Evolutionary conservation across 2,888 invertebrate genomes (phyloP).

Genomic region (Athripsodes cinereus): DNA sequence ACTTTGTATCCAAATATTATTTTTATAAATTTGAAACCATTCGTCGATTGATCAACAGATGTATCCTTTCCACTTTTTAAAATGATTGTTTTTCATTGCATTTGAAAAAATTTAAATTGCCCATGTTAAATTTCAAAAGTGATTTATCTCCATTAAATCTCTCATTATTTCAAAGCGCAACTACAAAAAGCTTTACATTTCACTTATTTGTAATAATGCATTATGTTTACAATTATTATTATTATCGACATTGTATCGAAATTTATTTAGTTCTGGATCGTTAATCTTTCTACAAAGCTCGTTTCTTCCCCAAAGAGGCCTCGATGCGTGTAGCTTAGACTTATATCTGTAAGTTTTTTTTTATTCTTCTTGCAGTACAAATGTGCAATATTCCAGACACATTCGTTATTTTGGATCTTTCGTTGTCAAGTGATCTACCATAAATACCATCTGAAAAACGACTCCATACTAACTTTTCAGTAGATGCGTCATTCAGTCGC

Average conservation of each 20-base stretch:
- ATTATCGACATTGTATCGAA: background rate
- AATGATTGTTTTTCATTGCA: too few relatives aligned
- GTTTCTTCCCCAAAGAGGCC: background rate
- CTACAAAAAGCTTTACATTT: background rate
- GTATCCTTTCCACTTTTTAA: too few relatives aligned
- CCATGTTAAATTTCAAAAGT: background rate
- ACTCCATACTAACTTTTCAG: background rate
- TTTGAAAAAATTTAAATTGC: too few relatives aligned
- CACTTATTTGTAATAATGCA: background rate
- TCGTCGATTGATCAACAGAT: too few relatives aligned
- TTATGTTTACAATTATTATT: background rate
- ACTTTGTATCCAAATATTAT: too few relatives aligned
- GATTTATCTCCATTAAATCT: background rate
- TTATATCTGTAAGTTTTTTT: background rate
- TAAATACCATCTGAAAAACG: background rate
- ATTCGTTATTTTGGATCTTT: background rate
- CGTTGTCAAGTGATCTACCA: conserved; percentile 6
- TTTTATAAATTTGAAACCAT: too few relatives aligned
- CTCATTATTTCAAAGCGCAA: background rate
- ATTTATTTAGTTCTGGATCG: background rate
- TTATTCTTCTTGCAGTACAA: background rate
- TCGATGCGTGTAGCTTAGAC: background rate
- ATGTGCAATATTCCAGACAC: conserved; percentile 2
- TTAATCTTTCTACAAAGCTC: conserved; percentile 1
- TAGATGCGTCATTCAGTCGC: conserved; percentile 20